Conservation (phyloP, 2,113 vertebrate genomes). For the Pipa parva region DNA sequence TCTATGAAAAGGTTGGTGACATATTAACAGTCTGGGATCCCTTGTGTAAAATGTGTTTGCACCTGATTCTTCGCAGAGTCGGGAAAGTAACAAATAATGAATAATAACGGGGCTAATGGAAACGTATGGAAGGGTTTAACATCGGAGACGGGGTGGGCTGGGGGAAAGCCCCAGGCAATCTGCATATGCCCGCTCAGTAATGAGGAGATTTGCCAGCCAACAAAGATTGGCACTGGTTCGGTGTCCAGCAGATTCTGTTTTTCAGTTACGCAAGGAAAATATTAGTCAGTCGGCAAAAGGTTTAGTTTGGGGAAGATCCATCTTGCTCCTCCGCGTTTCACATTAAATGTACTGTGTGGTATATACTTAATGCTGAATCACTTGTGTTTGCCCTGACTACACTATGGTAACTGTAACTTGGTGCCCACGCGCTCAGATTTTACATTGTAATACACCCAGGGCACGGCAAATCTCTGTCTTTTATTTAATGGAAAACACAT, state of each 20-base stretch:
- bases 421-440: neutral
- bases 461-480: neutral
- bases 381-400: slow-evolving; percentile 46
- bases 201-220: slow-evolving; percentile 60
- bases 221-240: slow-evolving; percentile 52
- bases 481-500: neutral
- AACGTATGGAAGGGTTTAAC: no score
- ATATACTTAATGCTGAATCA: slow-evolving; percentile 52
- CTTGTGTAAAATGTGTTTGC: no score
- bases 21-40: neutral
- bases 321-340: slow-evolving; percentile 55
- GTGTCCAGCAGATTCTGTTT: slow-evolving; percentile 56
- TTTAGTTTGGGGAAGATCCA: slow-evolving; percentile 66
- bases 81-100: neutral
- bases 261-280: slow-evolving; percentile 64
- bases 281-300: slow-evolving; percentile 61
- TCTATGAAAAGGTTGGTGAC: no score
- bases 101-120: neutral
- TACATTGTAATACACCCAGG: neutral
- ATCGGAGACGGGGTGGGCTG: slow-evolving; percentile 28
- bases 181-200: slow-evolving; percentile 65
- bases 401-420: slow-evolving; percentile 36
- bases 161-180: slow-evolving; percentile 59
- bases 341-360: slow-evolving; percentile 55
- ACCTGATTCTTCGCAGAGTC: no score